Conservation (phyloP, 2,888 invertebrate species). For the Oligia strigilis region DNA sequence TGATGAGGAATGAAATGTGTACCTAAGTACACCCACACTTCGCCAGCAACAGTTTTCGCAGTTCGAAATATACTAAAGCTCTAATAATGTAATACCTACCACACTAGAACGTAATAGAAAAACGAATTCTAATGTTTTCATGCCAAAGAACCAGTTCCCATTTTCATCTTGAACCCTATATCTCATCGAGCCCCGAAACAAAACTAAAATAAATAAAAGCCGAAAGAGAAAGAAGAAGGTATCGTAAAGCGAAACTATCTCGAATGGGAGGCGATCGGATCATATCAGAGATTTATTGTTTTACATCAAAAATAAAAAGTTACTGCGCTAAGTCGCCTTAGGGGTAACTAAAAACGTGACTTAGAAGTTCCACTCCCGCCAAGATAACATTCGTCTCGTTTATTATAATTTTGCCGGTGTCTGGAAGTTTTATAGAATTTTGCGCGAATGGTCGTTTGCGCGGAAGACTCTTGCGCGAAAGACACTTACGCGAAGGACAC, state of each 20-base stretch:
- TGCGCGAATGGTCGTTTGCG: too few species aligned
- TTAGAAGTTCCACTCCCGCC: slow-evolving; percentile 36
- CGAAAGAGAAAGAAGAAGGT: slow-evolving; percentile 44
- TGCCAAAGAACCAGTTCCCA: background rate
- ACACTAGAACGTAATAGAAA: background rate
- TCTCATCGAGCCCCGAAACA: slow-evolving; percentile 14
- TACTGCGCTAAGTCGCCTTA: slow-evolving; percentile 72
- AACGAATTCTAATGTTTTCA: background rate
- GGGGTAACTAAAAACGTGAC: slow-evolving; percentile 47
- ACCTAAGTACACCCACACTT: background rate
- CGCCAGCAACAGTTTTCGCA: background rate
- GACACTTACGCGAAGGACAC: too few species aligned
- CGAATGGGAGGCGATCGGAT: slow-evolving; percentile 67
- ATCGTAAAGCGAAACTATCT: slow-evolving; percentile 69
- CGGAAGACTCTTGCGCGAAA: too few species aligned
- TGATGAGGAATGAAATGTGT: too few species aligned
- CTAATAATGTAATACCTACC: background rate
- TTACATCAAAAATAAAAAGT: slow-evolving; percentile 80
- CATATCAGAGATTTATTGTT: slow-evolving; percentile 77
- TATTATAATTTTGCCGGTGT: background rate
- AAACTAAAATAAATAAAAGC: slow-evolving; percentile 49
- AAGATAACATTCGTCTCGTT: background rate
- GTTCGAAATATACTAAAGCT: too few species aligned
- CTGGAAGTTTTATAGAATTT: too few species aligned
- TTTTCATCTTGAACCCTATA: slow-evolving; percentile 29